phyloP scores from a whole-genome alignment of 2,888 invertebrate species.

The Drosophila pegasa region DNA sequence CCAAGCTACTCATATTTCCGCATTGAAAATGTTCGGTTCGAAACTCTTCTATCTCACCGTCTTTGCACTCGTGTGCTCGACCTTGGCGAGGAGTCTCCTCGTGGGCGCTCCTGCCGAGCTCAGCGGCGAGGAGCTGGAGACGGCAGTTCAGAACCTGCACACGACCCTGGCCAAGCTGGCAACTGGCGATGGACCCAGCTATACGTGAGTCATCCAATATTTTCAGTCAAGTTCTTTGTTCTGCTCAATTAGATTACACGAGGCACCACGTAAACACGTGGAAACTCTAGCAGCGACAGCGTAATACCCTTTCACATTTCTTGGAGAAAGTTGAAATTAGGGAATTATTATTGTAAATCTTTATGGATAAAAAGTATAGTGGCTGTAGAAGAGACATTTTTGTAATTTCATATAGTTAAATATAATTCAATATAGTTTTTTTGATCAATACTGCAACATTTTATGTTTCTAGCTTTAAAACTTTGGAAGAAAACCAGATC shows the following conservation, averaged over 20 bases:
- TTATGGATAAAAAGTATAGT: not conserved
- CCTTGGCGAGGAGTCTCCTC: not conserved
- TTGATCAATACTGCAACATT: no score
- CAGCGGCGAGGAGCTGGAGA: not conserved
- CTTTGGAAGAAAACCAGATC: no score
- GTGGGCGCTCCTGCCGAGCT: not conserved
- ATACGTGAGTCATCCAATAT: not conserved
- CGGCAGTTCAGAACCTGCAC: not conserved
- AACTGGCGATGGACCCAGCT: slow-evolving; percentile 6
- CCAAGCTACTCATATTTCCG: not conserved
- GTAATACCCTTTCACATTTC: not conserved
- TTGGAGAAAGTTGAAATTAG: not conserved
- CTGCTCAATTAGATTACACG: not conserved
- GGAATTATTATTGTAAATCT: not conserved
- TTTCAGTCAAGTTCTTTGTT: not conserved
- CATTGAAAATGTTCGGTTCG: slow-evolving; percentile 15
- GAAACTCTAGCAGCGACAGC: not conserved
- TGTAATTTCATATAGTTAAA: no score
- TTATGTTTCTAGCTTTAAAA: no score
- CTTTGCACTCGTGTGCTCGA: slow-evolving; percentile 31
- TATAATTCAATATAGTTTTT: no score
- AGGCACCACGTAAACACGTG: not conserved
- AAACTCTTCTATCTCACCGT: slow-evolving; percentile 33
- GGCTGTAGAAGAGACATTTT: not conserved
- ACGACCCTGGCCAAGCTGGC: slow-evolving; percentile 1